Evolutionary conservation across 2,888 invertebrate genomes (phyloP), one percentile per base, ranked within the genome.

Genomic region (Pseudolycoriella hygida): DNA sequence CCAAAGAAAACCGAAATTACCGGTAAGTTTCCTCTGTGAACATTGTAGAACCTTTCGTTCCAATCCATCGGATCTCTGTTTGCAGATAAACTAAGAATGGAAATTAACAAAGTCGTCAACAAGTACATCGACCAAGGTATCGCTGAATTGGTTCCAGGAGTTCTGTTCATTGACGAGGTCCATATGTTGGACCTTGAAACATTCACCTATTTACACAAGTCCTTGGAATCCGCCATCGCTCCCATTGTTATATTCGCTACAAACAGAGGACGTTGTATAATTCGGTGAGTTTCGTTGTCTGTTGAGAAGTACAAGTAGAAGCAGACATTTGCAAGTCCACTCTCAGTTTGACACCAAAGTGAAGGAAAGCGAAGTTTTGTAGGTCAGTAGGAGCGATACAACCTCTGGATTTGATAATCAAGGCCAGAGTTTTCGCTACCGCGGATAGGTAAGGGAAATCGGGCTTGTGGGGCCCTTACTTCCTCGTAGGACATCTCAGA

Each of bases 1-100:
- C 96, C 94, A 42, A 96, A 94, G 68, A 98, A 98, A 69, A 98
- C 98, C 8, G 98, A 99, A 76, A 98, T 98, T 51, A 98, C 97
- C 25, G 25, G 25, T 25, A 49, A 92, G 94, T 67, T 37, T 37
- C 4, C 31, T 42, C 17, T 20, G 19, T 30, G 14, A n/a, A 46
- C 17, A 15, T 45, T 44, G 31, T 20, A n/a, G n/a, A n/a, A n/a
- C n/a, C n/a, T n/a, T n/a, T n/a, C n/a, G n/a, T n/a, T n/a, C n/a
- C n/a, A n/a, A n/a, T n/a, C n/a, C n/a, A n/a, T n/a, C n/a, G n/a
- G n/a, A n/a, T n/a, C n/a, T n/a, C n/a, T n/a, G n/a, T n/a, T n/a
- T 25, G 25, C 25, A 84, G 93, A 94, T 61, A 93, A 93, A 67
- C 68, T 98, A 32, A 76, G 98, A 45, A 82, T 86, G 64, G 98